A percentile compares a stretch with the other conserved stretches of the same genome.
Evolutionary conservation across 2,113 vertebrate genomes (phyloP).

Genomic region (Siniperca chuatsi): DNA sequence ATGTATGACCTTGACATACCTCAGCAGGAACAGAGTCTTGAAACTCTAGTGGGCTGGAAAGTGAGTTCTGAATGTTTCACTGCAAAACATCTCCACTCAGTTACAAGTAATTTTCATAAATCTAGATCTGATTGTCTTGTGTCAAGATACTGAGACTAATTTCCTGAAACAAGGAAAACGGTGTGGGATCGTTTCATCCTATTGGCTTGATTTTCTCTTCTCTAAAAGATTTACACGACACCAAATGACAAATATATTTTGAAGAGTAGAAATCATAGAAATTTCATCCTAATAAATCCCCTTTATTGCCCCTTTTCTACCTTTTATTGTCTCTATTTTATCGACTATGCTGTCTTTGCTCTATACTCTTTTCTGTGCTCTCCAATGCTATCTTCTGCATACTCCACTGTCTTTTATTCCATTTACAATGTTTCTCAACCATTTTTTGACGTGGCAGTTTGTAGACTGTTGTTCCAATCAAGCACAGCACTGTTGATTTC

Average conservation of each 20-base stretch:
- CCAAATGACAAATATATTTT: not conserved
- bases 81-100: slow-evolving; percentile 32
- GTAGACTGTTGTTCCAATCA: slow-evolving; percentile 30
- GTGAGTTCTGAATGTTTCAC: slow-evolving; percentile 10
- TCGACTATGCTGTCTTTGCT: not conserved
- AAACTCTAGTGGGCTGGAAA: slow-evolving; percentile 43
- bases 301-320: not conserved
- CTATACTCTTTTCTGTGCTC: not conserved
- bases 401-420: not conserved
- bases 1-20: slow-evolving; percentile 55
- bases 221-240: not conserved
- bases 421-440: not conserved
- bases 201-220: not conserved
- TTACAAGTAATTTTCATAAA: not conserved
- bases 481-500: slow-evolving; percentile 29
- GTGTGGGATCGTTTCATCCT: not conserved
- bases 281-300: not conserved
- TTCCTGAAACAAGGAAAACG: not conserved
- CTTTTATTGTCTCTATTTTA: not conserved
- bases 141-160: not conserved
- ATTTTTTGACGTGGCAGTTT: slow-evolving; percentile 2
- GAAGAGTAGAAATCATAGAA: not conserved
- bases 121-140: not conserved
- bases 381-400: not conserved
- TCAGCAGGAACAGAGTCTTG: slow-evolving; percentile 47